A percentile compares a stretch with the other conserved stretches of the same genome.
phyloP scores from a whole-genome alignment of 2,888 invertebrate species.

The Catocala fraxini region DNA sequence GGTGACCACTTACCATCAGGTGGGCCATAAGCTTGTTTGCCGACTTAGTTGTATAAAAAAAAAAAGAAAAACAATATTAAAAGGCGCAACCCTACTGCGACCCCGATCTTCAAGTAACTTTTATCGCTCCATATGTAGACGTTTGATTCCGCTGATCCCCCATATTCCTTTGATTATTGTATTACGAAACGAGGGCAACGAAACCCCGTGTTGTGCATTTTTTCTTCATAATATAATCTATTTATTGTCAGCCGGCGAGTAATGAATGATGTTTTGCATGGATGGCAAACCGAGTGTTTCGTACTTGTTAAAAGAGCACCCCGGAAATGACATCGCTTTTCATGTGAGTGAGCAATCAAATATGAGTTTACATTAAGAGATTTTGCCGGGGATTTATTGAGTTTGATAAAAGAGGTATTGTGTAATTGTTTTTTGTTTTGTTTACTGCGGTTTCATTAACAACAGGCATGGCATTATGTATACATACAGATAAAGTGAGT shows the following conservation, averaged over 20 bases:
- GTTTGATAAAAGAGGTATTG: conserved; percentile 42
- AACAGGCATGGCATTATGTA: no score
- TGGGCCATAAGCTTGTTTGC: no score
- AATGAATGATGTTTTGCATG: conserved; percentile 84
- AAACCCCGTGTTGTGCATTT: conserved; percentile 77
- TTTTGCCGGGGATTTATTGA: conserved; percentile 52
- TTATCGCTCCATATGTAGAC: conserved; percentile 83
- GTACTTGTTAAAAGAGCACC: conserved; percentile 68
- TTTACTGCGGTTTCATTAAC: conserved; percentile 9
- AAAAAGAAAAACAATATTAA: no score
- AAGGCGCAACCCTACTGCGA: conserved; percentile 62
- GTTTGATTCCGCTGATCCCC: conserved; percentile 77
- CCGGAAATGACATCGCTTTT: conserved; percentile 67
- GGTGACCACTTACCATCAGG: no score
- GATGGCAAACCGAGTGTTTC: conserved; percentile 73
- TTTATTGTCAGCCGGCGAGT: conserved; percentile 77
- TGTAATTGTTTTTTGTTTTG: conserved; percentile 43
- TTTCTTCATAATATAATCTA: conserved; percentile 77
- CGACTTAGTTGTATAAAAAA: no score
- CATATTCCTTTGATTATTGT: conserved; percentile 86
- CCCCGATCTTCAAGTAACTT: conserved; percentile 66
- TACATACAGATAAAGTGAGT: no score
- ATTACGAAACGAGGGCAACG: conserved; percentile 78
- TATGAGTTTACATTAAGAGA: conserved; percentile 65
- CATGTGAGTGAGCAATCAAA: conserved; percentile 73